phyloP scores from a whole-genome alignment of 2,113 vertebrate genomes.

The Probosciger aterrimus region DNA sequence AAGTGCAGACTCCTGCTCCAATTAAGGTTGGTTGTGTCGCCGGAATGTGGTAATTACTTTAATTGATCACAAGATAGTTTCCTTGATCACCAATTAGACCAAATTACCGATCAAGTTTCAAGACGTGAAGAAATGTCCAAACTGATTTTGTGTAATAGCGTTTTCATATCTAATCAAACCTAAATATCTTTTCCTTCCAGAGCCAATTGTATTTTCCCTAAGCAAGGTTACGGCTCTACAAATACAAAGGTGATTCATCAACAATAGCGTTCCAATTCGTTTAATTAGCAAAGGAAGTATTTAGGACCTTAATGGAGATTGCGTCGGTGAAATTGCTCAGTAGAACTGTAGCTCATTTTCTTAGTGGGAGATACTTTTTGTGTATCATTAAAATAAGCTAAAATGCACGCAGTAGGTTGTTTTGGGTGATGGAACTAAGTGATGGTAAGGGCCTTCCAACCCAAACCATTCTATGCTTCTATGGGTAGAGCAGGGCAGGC shows the following conservation, averaged over 20 bases:
- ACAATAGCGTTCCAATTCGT: conserved; percentile 92
- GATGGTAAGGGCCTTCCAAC: not conserved
- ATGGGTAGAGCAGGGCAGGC: not conserved
- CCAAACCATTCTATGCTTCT: not conserved
- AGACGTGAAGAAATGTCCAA: conserved; percentile 83
- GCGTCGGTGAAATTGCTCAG: conserved; percentile 86
- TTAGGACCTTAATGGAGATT: conserved; percentile 96
- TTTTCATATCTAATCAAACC: conserved; percentile 85
- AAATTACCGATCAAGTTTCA: conserved; percentile 94
- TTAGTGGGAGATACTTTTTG: conserved; percentile 74
- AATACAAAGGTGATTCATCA: conserved; percentile 81
- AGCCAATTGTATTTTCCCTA: conserved; percentile 82
- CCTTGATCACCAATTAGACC: conserved; percentile 97
- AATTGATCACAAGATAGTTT: conserved; percentile 98
- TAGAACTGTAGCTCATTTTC: conserved; percentile 79
- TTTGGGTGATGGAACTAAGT: conserved; percentile 31
- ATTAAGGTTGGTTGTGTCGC: conserved; percentile 96
- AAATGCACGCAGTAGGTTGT: conserved; percentile 75
- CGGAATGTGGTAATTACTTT: conserved; percentile 99
- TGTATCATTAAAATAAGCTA: conserved; percentile 77
- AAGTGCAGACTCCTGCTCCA: conserved; percentile 88
- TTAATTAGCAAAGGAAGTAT: conserved; percentile 95
- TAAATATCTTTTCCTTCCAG: conserved; percentile 88
- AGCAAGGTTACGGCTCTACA: conserved; percentile 76
- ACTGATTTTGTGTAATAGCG: conserved; percentile 79